Evolutionary conservation across 2,113 vertebrate species (phyloP).

Genomic region (Pluvianellus socialis): DNA sequence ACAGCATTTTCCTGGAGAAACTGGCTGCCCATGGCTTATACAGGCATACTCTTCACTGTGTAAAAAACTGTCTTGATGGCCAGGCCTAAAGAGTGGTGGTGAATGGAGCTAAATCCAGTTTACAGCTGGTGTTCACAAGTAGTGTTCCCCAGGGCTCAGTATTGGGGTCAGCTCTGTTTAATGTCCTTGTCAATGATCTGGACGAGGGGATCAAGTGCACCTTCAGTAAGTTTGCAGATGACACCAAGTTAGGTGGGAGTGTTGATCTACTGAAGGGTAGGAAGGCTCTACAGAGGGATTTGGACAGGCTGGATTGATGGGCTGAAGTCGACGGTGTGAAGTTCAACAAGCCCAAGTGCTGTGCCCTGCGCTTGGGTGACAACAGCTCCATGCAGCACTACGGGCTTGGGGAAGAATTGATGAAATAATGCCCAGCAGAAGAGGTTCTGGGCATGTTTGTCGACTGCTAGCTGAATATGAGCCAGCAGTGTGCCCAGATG

Average conservation of each 20-base stretch:
- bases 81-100: background rate
- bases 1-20: background rate
- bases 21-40: background rate
- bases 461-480: background rate
- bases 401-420: background rate
- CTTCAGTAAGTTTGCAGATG: background rate
- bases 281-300: background rate
- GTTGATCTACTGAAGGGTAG: background rate
- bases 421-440: background rate
- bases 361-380: background rate
- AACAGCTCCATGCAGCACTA: background rate
- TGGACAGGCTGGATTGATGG: background rate
- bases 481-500: background rate
- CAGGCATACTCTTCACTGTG: background rate
- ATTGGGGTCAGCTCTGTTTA: background rate
- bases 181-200: background rate
- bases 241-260: background rate
- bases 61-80: background rate
- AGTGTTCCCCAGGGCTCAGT: background rate
- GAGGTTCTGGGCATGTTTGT: background rate
- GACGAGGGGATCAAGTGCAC: accelerated
- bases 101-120: background rate
- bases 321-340: background rate
- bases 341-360: background rate
- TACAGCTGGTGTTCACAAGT: background rate